A percentile compares a stretch with the other conserved stretches of the same genome.
Conservation (phyloP, 2,113 vertebrate species). For the Crotalus tigris region DNA sequence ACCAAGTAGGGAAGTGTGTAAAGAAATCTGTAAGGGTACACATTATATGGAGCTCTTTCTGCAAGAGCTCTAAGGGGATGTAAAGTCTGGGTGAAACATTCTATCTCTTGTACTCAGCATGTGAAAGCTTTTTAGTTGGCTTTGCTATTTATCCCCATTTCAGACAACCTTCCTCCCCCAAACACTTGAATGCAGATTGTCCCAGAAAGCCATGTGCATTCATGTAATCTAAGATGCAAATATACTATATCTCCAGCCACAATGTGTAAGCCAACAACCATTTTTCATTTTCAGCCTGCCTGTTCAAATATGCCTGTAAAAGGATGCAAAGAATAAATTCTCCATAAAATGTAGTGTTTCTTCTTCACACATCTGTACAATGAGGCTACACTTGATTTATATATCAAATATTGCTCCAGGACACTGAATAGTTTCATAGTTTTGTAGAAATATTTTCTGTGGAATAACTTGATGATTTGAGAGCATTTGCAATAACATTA, state of each 20-base stretch:
- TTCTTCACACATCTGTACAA: background rate
- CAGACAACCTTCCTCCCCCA: background rate
- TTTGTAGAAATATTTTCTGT: background rate
- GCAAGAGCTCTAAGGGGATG: conserved; percentile 18
- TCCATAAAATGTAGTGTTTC: background rate
- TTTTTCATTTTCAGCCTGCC: background rate
- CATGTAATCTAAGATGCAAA: background rate
- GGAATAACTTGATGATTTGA: background rate
- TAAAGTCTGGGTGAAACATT: conserved; percentile 39
- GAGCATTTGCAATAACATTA: conserved; percentile 30
- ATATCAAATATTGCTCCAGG: background rate
- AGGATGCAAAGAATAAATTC: background rate
- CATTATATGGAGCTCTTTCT: conserved; percentile 29
- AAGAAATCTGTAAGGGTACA: conserved; percentile 13
- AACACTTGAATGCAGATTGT: background rate
- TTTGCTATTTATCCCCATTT: background rate
- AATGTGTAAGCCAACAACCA: background rate
- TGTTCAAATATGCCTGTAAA: background rate
- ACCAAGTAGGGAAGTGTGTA: conserved; percentile 1
- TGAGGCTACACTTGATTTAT: background rate
- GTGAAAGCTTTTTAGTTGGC: conserved; percentile 11
- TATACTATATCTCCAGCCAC: background rate
- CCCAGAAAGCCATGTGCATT: background rate
- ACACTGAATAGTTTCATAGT: conserved; percentile 27
- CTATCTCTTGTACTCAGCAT: conserved; percentile 50